Evolutionary conservation across 2,113 vertebrate genomes (phyloP).

Genomic region (Lucifuga dentata): DNA sequence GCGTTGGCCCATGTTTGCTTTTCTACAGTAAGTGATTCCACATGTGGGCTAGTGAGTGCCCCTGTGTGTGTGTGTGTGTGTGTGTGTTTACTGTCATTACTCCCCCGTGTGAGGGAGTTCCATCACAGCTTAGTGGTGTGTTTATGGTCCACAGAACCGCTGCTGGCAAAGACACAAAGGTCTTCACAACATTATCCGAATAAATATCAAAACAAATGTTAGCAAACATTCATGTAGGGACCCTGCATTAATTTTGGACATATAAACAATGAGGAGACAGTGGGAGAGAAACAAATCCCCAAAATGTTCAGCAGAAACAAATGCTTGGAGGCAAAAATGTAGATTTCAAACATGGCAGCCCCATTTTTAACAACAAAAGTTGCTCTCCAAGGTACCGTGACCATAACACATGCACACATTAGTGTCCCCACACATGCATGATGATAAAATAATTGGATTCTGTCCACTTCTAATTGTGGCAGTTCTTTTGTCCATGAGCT

Average conservation of each 20-base stretch:
- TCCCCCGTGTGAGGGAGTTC: slow-evolving; percentile 9
- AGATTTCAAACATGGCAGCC: too few species aligned
- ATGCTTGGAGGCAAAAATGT: too few species aligned
- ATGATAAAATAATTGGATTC: too few species aligned
- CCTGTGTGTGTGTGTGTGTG: slow-evolving; percentile 38
- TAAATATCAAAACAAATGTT: slow-evolving; percentile 34
- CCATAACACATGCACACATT: too few species aligned
- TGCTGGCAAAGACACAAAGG: slow-evolving; percentile 37
- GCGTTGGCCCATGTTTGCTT: slow-evolving; percentile 60
- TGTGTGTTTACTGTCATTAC: slow-evolving; percentile 43
- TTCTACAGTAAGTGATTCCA: slow-evolving; percentile 54
- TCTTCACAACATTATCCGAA: slow-evolving; percentile 48
- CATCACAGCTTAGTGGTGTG: slow-evolving; percentile 22
- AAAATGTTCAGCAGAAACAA: too few species aligned
- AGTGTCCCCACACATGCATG: too few species aligned
- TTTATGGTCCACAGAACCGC: slow-evolving; percentile 44
- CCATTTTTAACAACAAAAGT: too few species aligned
- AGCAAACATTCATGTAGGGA: background rate
- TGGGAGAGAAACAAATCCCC: too few species aligned
- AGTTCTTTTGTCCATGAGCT: too few species aligned
- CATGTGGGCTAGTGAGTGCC: slow-evolving; percentile 36
- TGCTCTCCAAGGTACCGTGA: too few species aligned
- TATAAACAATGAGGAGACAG: background rate
- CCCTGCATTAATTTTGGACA: background rate
- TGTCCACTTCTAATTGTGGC: too few species aligned